Evolutionary conservation across 1,140 invertebrate species (phyloP), one percentile per base, ranked within the genome.

Genomic region (Nilaparvata lugens): DNA sequence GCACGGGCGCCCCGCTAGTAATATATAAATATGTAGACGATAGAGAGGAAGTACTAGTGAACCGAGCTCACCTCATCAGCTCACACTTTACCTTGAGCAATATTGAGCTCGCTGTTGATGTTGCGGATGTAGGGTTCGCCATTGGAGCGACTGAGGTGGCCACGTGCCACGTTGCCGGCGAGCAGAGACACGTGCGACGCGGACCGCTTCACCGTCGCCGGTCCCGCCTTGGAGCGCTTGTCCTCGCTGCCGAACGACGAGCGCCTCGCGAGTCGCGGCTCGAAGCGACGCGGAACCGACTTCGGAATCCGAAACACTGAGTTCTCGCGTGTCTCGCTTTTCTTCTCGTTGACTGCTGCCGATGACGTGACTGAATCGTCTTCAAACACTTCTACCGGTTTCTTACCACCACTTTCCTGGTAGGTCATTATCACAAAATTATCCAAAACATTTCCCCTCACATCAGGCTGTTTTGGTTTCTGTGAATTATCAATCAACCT

Each of bases 361-460:
- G 59, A 56, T 38, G 60, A 61, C 61, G 62, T 66, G 28, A 66
- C 57, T 0, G 63, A 62, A 13, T 64, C 65, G 21, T 68, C 66
- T 58, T 66, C 60, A 52, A 65, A 68, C 42, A 68, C 64, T 23
- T 68, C 63, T 4, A 58, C 61, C 18, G 67, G 67, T 52, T 62
- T 64, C 31, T 35, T 35, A 35, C 31, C 31, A 35, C 31, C 31
- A 4, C 53, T 21, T 24, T 64, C 62, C 43, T 66, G 56, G 31
- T 68, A 68, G 7, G 67, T 62, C 1, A 56, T 62, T 14, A 68
- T 68, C 25, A 56, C 64, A 52, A 68, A 68, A 63, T 68, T 68
- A 18, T 68, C 53, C 9, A 68, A 55, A 48, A 60, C 63, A 28
- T 43, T 63, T 1, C 13, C 31, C 13, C 13, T 35, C 31, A 35